Evolutionary conservation across 2,113 vertebrate genomes (phyloP), one percentile per base, ranked within the genome.

Genomic region (Oncorhynchus nerka): DNA sequence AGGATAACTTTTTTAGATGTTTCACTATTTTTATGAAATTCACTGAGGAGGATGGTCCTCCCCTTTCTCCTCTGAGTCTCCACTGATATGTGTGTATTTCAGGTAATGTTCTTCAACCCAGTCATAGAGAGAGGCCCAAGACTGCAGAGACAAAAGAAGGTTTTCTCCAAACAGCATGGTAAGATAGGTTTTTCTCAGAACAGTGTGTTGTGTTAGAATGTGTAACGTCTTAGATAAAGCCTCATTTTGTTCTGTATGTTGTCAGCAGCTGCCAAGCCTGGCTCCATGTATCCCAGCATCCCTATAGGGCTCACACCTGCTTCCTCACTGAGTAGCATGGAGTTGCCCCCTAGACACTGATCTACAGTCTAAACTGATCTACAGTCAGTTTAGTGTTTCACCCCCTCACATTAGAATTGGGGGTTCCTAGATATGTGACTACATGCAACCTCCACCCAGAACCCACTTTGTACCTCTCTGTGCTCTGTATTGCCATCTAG

Each of bases 121-220:
- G 91, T 96, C 34, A 97, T 97, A 45, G 96, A 95, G 71, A 85
- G 95, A 86, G 95, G 95, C 30, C 92, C 94, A 11, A 90, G 94
- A 64, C 94, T 97, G 7, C 94, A 91, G 73, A 87, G 96, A 65
- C 96, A 97, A 87, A 97, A 94, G 88, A 39, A 45, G 39, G 93
- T 97, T 67, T 97, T 97, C 86, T 97, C 96, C 49, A 97, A 97
- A 79, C 94, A 97, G 74, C 95, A 97, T 68, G 95, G 96, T 97
- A 73, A 88, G 79, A 71, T n/a, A 62, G 24, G 4, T 22, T 22
- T 13, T 30, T 66, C 24, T 26, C 5, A 71, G 69, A 71, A 20
- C 3, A 59, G 39, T 81, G 68, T 55, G 26, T 45, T 45, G 20
- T 49, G 16, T 69, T 30, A 22, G 49, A 15, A 15, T 70, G 22